These are phyloP conservation scores for Grantiella picta DNA, from an alignment of 2,113 vertebrate genomes.

Conservation along the genomic window DNA sequence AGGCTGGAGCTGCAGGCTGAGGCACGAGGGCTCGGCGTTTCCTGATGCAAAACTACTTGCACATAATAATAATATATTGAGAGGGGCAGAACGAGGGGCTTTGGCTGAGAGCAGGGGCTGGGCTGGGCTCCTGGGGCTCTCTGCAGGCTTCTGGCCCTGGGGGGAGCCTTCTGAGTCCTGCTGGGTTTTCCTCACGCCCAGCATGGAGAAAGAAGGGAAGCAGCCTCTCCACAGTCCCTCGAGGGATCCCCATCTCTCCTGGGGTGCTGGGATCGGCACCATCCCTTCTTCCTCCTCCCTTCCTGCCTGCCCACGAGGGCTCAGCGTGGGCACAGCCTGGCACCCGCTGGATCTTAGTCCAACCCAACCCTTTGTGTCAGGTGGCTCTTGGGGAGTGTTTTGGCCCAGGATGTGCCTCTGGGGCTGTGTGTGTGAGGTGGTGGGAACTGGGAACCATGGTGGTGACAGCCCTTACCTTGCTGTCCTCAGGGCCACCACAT, in stretches of 20 bases:
- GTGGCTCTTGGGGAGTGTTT: not conserved
- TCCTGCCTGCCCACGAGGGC: not conserved
- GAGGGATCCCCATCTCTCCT: not conserved
- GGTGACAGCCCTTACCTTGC: not conserved
- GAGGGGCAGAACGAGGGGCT: not conserved
- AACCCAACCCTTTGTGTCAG: rapidly evolving
- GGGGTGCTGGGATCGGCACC: not conserved
- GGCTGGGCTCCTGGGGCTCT: not conserved
- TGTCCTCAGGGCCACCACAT: not conserved
- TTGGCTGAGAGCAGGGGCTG: not conserved
- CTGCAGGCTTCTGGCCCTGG: not conserved
- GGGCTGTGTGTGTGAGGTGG: not conserved
- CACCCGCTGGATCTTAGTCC: not conserved
- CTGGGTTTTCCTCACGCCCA: not conserved
- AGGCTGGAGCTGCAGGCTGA: constrained; percentile 8
- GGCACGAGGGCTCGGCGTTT: not conserved
- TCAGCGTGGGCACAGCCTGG: not conserved
- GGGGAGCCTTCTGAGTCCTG: not conserved
- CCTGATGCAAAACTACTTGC: constrained; percentile 49
- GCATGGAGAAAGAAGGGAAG: not conserved
- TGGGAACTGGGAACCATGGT: rapidly evolving
- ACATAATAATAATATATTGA: constrained; percentile 74
- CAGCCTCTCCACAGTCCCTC: not conserved
- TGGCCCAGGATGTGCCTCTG: not conserved
- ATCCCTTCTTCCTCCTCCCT: not conserved